Base-by-base conservation (phyloP, 2,888 invertebrate genomes). In the Tachina lurida region DNA sequence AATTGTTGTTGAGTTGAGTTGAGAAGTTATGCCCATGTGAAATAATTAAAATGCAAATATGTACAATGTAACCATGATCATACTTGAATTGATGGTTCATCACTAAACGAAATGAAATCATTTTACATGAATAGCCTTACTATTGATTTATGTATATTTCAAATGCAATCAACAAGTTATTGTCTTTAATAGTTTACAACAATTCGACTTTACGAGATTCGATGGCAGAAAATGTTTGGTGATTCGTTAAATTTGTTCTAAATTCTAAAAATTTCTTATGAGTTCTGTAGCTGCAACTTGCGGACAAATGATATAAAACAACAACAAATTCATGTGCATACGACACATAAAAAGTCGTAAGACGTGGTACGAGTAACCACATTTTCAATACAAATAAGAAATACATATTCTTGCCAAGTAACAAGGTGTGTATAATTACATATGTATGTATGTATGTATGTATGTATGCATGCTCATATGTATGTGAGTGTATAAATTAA, bases 321-420 rank as follows among this genome's bases (percentile, higher is more conserved):
- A 15, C 52, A 73, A 17, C 43, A 43, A 43, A 58, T 22, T 62
- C 10, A 45, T 31, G 45, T 10, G 43, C 63, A 45, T 65, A 41
- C 49, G 8, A 68, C 31, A 52, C 13, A 13, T 15, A 45, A 73
- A 31, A 17, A n/a, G 41, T 43, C 49, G 19, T 39, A 39, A 9
- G n/a, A 22, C 41, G 19, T 45, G 54, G 22, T 5, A 60, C 0
- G n/a, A n/a, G n/a, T 19, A 73, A 41, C 45, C 56, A 31, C 5
- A 39, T 19, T 45, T 45, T 31, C n/a, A 45, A 45, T 13, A 19
- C 22, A 0, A 60, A n/a, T 45, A n/a, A 45, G 1, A n/a, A 54
- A 52, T 39, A 73, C 60, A 62, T 31, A 47, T 77, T 68, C 39
- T 67, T 77, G 67, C 49, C 47, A 58, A 70, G 58, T 45, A 68